A percentile compares a stretch with the other conserved stretches of the same genome.
phyloP scores from a whole-genome alignment of 2,888 invertebrate species.

The Phengaris arion region DNA sequence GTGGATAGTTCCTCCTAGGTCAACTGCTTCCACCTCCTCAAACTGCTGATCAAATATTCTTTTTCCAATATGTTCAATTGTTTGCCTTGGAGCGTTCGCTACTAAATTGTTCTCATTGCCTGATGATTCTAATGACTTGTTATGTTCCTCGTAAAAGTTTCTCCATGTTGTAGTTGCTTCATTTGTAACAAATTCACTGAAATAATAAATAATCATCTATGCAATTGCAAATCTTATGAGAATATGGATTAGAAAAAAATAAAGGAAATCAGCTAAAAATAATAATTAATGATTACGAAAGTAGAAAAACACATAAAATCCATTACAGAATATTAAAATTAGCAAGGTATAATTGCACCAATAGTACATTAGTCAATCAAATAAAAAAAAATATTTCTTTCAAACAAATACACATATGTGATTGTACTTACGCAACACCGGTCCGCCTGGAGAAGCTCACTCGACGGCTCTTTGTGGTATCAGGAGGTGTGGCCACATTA shows the following conservation, averaged over 20 bases:
- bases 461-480: slow-evolving; percentile 63
- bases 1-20: slow-evolving; percentile 45
- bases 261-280: too few species aligned
- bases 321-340: too few species aligned
- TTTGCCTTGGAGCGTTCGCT: slow-evolving; percentile 44
- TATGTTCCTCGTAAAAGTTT: slow-evolving; percentile 70
- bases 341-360: too few species aligned
- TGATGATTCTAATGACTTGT: slow-evolving; percentile 64
- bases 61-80: slow-evolving; percentile 60
- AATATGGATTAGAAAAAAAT: not conserved
- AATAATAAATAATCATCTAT: slow-evolving; percentile 32
- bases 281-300: too few species aligned
- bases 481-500: slow-evolving; percentile 67
- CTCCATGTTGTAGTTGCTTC: slow-evolving; percentile 74
- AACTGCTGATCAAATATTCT: slow-evolving; percentile 64
- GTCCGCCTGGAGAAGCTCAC: slow-evolving; percentile 68
- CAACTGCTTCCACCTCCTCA: slow-evolving; percentile 59
- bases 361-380: too few species aligned
- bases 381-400: too few species aligned
- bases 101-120: slow-evolving; percentile 54
- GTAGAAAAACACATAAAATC: too few species aligned
- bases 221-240: slow-evolving; percentile 8
- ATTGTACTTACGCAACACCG: slow-evolving; percentile 57
- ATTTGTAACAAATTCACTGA: slow-evolving; percentile 66
- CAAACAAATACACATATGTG: not conserved